Evolutionary conservation across 2,888 invertebrate species (phyloP), one percentile per base, ranked within the genome.

Genomic region (Drosophila quinaria): DNA sequence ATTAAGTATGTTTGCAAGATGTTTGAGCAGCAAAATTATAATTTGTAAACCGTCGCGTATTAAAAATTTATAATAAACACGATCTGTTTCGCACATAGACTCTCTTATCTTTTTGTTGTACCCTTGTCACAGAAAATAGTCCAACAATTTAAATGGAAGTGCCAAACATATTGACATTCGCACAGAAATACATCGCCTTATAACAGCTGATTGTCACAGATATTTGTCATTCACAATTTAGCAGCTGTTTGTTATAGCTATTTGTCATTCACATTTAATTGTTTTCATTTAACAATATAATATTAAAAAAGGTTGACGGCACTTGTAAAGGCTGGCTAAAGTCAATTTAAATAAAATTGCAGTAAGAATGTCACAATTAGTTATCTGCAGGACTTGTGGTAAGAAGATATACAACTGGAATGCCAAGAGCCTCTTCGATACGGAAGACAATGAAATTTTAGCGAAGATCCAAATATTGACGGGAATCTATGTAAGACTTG

Each of bases 331-430:
- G 6, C 19, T 37, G 13, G 31, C 22, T 37, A 55, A 39, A 44
- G 29, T 5, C 4, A 37, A 22, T 13, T 39, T 0, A 15, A 44
- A 17, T 61, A 35, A 3, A 8, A 58, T n/a, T n/a, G n/a, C 4
- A 15, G 1, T 10, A n/a, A 13, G 46, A 41, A 74, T 69, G 70
- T 58, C 70, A 0, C 22, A 29, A 9, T 15, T 42, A 11, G 9
- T 52, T 44, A 8, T 41, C 1, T 82, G 80, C 46, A 60, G 70
- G 19, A 55, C 70, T 0, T 80, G 80, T 44, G 71, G 44, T 4
- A 29, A 55, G 33, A 13, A 19, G 15, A 61, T 81, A n/a, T 46
- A 22, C 19, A 35, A 49, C 41, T n/a, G 11, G 4, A 65, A 65
- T 35, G 69, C 60, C 1, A 70, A n/a, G 11, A 59, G 41, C 1